These are phyloP conservation scores for Drosophila anomalipes DNA, from an alignment of 2,888 invertebrate genomes.

Conservation along the genomic window DNA sequence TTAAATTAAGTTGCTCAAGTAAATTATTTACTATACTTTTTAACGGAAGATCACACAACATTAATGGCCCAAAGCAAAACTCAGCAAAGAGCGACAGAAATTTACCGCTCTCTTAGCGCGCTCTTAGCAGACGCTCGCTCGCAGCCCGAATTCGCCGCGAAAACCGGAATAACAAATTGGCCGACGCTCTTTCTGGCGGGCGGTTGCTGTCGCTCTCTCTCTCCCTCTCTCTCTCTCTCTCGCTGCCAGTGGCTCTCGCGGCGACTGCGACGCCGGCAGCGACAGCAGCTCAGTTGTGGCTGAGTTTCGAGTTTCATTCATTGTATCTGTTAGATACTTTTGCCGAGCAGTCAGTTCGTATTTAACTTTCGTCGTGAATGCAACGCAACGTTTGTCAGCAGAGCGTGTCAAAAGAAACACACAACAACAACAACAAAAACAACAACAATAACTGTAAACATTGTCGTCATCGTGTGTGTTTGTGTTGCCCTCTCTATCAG, in stretches of 20 bases:
- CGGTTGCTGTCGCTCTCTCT: slow-evolving; percentile 15
- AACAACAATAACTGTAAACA: slow-evolving; percentile 37
- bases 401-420: slow-evolving; percentile 47
- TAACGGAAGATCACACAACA: slow-evolving; percentile 20
- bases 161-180: slow-evolving; percentile 55
- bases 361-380: slow-evolving; percentile 83
- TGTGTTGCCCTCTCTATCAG: not conserved
- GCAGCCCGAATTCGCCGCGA: slow-evolving; percentile 67
- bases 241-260: slow-evolving; percentile 27
- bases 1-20: not conserved
- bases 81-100: slow-evolving; percentile 13
- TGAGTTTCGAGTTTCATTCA: slow-evolving; percentile 82
- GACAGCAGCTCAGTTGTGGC: slow-evolving; percentile 20
- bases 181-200: slow-evolving; percentile 22
- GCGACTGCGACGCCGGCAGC: slow-evolving; percentile 36
- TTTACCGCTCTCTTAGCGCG: slow-evolving; percentile 25
- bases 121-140: slow-evolving; percentile 43
- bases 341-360: slow-evolving; percentile 76
- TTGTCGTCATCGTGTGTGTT: slow-evolving; percentile 24
- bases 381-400: slow-evolving; percentile 75
- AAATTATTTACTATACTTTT: not conserved
- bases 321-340: slow-evolving; percentile 67
- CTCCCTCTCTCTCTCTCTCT: slow-evolving; percentile 19
- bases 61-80: not conserved
- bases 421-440: slow-evolving; percentile 38